Evolutionary conservation across 2,888 invertebrate species (phyloP), one percentile per base, ranked within the genome.

Genomic region (Saturnia japonica): DNA sequence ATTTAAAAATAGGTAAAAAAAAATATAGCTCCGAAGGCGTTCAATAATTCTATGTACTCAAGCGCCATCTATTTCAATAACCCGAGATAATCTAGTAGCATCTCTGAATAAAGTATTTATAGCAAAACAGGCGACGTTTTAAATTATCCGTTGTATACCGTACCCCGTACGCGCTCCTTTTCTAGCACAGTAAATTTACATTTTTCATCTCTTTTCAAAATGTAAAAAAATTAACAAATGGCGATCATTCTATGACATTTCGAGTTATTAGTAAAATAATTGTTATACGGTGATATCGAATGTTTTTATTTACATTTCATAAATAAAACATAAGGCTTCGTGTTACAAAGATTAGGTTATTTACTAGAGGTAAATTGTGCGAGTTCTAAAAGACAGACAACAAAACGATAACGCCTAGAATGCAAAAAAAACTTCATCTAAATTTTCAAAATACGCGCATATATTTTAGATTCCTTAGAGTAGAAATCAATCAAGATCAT

Each of bases 1-100:
- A 54, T 70, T 90, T 90, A 92, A 88, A 91, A 89, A 91, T 90
- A 92, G 88, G 82, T 77, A 76, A 76, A 14, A 19, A 19, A 51
- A 34, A 34, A 4, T 14, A 83, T 84, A 80, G 74, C 75, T 83
- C 83, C 82, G 80, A 85, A 85, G 80, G 86, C 91, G 92, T 88
- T 93, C 91, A 91, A 91, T 91, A 93, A 88, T 90, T 82, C 87
- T 84, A 81, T 79, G 84, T 86, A 90, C 90, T 89, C 91, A 90
- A 90, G 92, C 92, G 92, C 92, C 86, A 87, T 85, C 86, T 86
- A 82, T 82, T 79, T 80, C 62, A 64, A 64, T 51, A 47, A 68
- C 16, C 12, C 68, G 42, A 71, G 43, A 42, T 42, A 70, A 19
- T 70, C 51, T 42, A 12, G 66, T 70, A n/a, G 51, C 28, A 60